phyloP scores from a whole-genome alignment of 2,888 invertebrate species.

The Tipula helvola region DNA sequence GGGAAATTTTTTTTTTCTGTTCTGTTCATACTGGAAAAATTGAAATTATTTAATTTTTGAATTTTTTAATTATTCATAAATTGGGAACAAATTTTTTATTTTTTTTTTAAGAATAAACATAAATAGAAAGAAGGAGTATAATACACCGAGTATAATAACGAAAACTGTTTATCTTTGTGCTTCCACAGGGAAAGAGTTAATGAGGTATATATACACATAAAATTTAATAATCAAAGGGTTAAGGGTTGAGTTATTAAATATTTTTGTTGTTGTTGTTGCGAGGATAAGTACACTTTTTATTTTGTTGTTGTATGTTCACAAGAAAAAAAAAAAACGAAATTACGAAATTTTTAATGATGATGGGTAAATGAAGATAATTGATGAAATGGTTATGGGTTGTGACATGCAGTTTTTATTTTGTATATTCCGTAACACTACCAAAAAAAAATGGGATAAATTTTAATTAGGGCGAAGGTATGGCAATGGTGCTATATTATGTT shows the following conservation, averaged over 20 bases:
- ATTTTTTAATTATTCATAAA: constrained; percentile 4
- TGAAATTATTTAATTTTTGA: background rate
- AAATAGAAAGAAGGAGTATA: background rate
- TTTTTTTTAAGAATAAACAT: background rate
- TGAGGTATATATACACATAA: background rate
- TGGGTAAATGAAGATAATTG: constrained; percentile 4
- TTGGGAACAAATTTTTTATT: background rate
- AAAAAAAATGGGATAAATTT: background rate
- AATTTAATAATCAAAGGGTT: constrained; percentile 4
- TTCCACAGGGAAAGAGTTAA: background rate
- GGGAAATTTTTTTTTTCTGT: background rate
- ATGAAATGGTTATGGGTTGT: constrained; percentile 4
- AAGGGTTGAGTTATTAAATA: constrained; percentile 4
- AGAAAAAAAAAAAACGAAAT: background rate
- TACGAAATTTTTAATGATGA: constrained; percentile 4
- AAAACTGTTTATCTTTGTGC: background rate
- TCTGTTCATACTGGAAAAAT: background rate
- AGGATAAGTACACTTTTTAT: background rate
- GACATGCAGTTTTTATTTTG: background rate
- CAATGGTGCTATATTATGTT: background rate
- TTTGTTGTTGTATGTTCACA: background rate
- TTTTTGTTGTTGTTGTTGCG: background rate
- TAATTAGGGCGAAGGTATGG: background rate
- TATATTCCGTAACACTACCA: background rate
- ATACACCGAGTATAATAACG: background rate